Conservation (phyloP, 2,113 vertebrate species). For the Platichthys stellatus region DNA sequence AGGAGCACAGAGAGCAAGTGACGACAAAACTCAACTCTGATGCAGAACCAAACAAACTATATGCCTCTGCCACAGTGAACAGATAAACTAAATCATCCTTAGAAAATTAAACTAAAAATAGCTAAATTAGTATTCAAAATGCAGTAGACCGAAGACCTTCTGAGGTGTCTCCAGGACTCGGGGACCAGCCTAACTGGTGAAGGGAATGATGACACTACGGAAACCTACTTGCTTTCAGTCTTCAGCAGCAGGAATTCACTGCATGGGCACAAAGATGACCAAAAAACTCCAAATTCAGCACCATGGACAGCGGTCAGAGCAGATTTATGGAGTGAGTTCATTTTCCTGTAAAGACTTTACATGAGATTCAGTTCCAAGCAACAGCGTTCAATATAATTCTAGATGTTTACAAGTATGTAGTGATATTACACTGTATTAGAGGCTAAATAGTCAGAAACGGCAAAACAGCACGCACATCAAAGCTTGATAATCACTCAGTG, state of each 20-base stretch:
- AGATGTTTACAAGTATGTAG: background rate
- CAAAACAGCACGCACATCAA: too few relatives aligned
- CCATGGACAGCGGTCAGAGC: slow-evolving; percentile 34
- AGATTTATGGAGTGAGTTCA: background rate
- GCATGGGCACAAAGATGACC: background rate
- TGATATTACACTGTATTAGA: background rate
- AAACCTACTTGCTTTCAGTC: background rate
- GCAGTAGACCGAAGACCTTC: background rate
- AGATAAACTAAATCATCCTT: background rate
- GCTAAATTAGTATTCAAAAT: background rate
- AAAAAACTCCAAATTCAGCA: slow-evolving; percentile 25
- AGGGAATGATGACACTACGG: too few relatives aligned
- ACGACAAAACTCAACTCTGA: background rate
- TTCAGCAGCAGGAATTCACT: background rate
- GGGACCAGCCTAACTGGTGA: background rate
- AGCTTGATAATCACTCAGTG: too few relatives aligned
- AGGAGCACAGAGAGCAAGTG: slow-evolving; percentile 1
- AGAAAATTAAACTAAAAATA: background rate
- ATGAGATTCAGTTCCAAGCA: background rate
- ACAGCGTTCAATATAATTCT: background rate
- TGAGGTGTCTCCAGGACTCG: background rate
- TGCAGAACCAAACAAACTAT: background rate
- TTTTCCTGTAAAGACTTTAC: background rate
- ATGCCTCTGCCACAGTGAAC: background rate
- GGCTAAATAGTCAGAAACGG: too few relatives aligned